Evolutionary conservation across 2,888 invertebrate genomes (phyloP), one percentile per base, ranked within the genome.

Genomic region (Chalcosyrphus nemorum): DNA sequence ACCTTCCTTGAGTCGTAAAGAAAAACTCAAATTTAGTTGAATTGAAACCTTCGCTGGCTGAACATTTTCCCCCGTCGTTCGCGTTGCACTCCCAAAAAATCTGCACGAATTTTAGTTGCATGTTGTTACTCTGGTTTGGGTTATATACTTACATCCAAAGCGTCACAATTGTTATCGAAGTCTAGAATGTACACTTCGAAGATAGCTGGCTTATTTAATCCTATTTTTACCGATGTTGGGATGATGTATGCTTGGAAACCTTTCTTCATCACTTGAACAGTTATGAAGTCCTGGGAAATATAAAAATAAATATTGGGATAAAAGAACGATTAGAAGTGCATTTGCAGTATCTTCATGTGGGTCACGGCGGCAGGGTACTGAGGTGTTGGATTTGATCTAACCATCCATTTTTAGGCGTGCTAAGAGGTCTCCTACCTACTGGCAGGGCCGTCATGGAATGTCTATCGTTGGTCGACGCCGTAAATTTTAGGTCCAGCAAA

Each of bases 241-340:
- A 86, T 84, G 13, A 86, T 86, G 38, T 84, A 85, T 0, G 78
- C 86, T 61, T 86, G 75, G 17, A 86, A 86, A 65, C 86, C 86
- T 43, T 68, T 84, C 32, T 86, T 81, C 47, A 84, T 57, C 6
- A 86, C 86, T 38, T 57, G 29, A 3, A 86, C 63, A 11, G 75
- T 54, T 32, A 86, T 81, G 6, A 11, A 66, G 6, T 86, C 86
- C 86, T 86, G 19, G 0, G 35, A 57, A 43, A 27, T 7, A 24
- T 52, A 17, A 7, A 19, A n/a, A n/a, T n/a, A n/a, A n/a, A n/a
- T n/a, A n/a, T n/a, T n/a, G n/a, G n/a, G n/a, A n/a, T n/a, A n/a
- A n/a, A n/a, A n/a, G n/a, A n/a, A n/a, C n/a, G n/a, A n/a, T n/a
- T n/a, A n/a, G n/a, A n/a, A n/a, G n/a, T n/a, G n/a, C n/a, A n/a